Evolutionary conservation across 2,113 vertebrate species (phyloP), one percentile per base, ranked within the genome.

Genomic region (Hystrix brachyura): DNA sequence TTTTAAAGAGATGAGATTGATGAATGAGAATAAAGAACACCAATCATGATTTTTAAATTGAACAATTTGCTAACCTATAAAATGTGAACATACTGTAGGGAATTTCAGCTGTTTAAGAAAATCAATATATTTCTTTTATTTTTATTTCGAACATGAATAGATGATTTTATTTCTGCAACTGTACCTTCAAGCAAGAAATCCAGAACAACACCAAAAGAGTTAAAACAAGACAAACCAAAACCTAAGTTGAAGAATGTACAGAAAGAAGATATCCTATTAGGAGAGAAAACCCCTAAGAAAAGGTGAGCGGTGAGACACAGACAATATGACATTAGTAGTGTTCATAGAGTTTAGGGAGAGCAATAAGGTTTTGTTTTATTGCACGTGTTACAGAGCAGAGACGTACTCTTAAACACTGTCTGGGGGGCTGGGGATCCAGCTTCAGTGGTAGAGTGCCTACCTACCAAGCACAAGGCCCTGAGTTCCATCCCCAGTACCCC

Each of bases 131-230:
- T 86, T 19, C 80, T 95, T 48, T 71, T 89, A 8, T 91, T 90
- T 96, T 96, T 90, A 81, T 88, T 92, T 82, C 0, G 0, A 65
- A 32, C 46, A 43, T 69, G 72, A 97, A 96, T 95, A 98, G 99
- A 99, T 81, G 99, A 99, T 97, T 99, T 99, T 98, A 98, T 99
- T n/a, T 95, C 94, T 91, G 80, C 95, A 67, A 98, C 97, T 92
- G 97, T 97, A 94, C 99, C 99, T 87, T 98, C 98, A 93, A 99
- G 97, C 84, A 99, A 99, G 98, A 99, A 99, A 95, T 78, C 98
- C 53, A 98, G 98, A 96, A 98, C 97, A 18, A 91, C 97, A 34
- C 27, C 94, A 21, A 98, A 97, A 67, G 98, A 98, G 25, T 80
- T 38, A 43, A 98, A 98, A 88, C 97, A 86, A 80, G 98, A 98